phyloP scores from a whole-genome alignment of 2,113 vertebrate genomes.

The Mastomys natalensis region DNA sequence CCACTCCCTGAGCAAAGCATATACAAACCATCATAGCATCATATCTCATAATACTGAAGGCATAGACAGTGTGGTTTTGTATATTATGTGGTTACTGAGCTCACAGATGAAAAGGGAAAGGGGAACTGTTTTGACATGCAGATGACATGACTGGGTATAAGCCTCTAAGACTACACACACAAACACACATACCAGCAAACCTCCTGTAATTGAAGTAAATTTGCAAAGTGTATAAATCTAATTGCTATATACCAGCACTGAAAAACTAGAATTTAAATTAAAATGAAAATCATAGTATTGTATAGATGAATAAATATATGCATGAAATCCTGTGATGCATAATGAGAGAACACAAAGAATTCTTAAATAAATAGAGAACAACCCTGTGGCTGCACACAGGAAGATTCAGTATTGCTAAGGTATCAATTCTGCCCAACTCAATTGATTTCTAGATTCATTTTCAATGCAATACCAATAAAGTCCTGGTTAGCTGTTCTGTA shows the following conservation, averaged over 20 bases:
- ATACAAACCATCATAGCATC: no score
- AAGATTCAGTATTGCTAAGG: neutral
- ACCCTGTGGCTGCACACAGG: no score
- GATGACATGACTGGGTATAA: neutral
- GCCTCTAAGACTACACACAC: neutral
- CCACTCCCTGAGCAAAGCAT: no score
- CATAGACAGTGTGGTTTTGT: neutral
- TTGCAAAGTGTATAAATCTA: neutral
- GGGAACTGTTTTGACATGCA: neutral
- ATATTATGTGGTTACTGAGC: accelerated
- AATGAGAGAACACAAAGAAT: neutral
- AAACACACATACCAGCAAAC: neutral
- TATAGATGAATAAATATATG: neutral
- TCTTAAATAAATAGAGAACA: neutral
- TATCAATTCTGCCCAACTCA: neutral
- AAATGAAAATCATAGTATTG: neutral
- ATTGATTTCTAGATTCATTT: neutral
- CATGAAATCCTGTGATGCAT: neutral
- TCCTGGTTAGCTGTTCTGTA: neutral
- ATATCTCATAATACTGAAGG: neutral
- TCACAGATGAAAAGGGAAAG: neutral
- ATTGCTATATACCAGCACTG: neutral
- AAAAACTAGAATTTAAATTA: neutral
- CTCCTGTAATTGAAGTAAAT: neutral
- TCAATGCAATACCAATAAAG: neutral